Base-by-base conservation (phyloP, 1,140 invertebrate species). In the Nephila pilipes region DNA sequence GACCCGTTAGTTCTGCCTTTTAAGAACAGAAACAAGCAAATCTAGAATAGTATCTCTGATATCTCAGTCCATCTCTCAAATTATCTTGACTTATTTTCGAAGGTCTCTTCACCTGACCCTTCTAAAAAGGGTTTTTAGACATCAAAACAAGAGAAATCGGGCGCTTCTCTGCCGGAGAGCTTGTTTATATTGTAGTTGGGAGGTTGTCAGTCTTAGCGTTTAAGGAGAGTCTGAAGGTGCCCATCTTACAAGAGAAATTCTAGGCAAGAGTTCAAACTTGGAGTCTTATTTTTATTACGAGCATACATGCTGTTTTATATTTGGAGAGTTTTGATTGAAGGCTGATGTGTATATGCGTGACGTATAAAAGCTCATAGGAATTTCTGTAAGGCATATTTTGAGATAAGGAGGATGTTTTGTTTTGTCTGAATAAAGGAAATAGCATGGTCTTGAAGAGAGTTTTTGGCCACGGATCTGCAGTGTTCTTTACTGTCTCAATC, bases 81-180 rank as follows among this genome's bases (percentile, higher is more conserved):
- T 8, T 29, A 36, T 87, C 85, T 57, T 87, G 85, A 87, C 85
- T 87, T 63, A 29, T 60, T 38, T 29, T 29, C n/a, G 81, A 8
- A 12, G 46, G 14, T 85, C n/a, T n/a, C n/a, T 85, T 2, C 81
- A 25, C 58, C 29, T 63, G 85, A 87, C 85, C 85, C 58, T 32
- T 25, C n/a, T 36, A 87, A 87, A 87, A 87, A 55, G 85, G 85
- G 55, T 87, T 87, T 57, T 87, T 46, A 65, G 25, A 36, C 85
- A 87, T 87, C 58, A 87, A 87, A 87, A 87, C 58, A 63, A 69
- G n/a, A 69, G 63, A 69, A n/a, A 25, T 25, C 29, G 29, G 55
- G n/a, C 57, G 12, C 85, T 55, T 80, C 32, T 80, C 36, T 14
- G 6, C n/a, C 6, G n/a, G 38, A 80, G 32, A 80, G n/a, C 79